phyloP scores from a whole-genome alignment of 2,113 vertebrate species.

The Euleptes europaea region DNA sequence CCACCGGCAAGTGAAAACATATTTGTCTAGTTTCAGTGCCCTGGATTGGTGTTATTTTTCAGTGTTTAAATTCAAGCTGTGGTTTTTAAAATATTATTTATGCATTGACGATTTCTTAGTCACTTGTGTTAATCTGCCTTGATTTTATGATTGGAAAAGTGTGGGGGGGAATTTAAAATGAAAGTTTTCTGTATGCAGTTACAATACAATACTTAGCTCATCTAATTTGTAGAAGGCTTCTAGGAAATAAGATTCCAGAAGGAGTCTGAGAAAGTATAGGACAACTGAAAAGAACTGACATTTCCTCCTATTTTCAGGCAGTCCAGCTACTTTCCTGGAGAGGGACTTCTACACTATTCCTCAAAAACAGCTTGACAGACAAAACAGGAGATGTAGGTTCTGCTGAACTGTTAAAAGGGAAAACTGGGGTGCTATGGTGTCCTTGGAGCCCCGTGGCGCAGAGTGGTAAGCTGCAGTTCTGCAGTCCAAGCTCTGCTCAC shows the following conservation, averaged over 20 bases:
- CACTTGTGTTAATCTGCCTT: not conserved
- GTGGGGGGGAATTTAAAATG: not conserved
- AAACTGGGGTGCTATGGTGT: too few relatives aligned
- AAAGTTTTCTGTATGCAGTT: not conserved
- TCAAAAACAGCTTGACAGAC: not conserved
- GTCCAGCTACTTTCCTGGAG: not conserved
- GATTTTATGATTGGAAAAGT: not conserved
- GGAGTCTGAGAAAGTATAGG: not conserved
- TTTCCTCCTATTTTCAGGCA: not conserved
- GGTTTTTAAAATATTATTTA: not conserved
- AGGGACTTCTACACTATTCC: not conserved
- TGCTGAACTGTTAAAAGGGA: too few relatives aligned
- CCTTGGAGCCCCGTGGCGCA: too few relatives aligned
- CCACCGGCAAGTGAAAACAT: not conserved
- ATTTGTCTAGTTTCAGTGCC: not conserved
- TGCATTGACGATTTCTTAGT: not conserved
- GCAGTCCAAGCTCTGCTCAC: too few relatives aligned
- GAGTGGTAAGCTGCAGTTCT: too few relatives aligned
- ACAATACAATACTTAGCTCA: too few relatives aligned
- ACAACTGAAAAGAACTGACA: not conserved
- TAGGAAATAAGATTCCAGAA: not conserved
- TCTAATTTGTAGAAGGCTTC: not conserved
- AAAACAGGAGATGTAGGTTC: too few relatives aligned
- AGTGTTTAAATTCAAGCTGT: not conserved
- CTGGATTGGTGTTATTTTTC: not conserved